A percentile compares a stretch with the other conserved stretches of the same genome.
phyloP scores from a whole-genome alignment of 37 sponge, comb jelly and placozoan species.

The Beroe ovata region DNA sequence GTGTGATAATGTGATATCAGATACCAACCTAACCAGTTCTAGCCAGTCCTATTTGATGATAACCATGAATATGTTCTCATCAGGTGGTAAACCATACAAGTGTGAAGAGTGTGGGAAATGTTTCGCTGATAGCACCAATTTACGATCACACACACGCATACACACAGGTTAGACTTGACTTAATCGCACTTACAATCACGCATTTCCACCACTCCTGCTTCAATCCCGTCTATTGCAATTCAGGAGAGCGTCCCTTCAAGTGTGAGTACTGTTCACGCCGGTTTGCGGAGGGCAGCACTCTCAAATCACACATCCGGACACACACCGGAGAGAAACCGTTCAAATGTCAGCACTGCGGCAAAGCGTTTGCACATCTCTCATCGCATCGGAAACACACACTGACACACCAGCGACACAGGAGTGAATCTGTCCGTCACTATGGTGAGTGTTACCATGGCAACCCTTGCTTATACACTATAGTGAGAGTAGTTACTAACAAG shows the following conservation, averaged over 20 bases:
- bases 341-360: conserved; percentile 67
- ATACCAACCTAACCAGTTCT: too few species aligned
- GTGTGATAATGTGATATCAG: too few species aligned
- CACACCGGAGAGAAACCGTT: conserved; percentile 64
- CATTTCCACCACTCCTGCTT: too few species aligned
- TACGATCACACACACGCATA: conserved; percentile 45
- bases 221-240: too few species aligned
- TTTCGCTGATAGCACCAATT: conserved; percentile 60
- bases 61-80: too few species aligned
- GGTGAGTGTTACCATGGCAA: conserved; percentile 64
- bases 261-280: conserved; percentile 26
- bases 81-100: conserved; percentile 60
- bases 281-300: conserved; percentile 65
- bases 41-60: too few species aligned
- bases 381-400: conserved; percentile 65
- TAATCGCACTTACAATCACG: too few species aligned
- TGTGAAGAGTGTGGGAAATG: conserved; percentile 55
- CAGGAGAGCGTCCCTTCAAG: conserved; percentile 64
- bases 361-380: conserved; percentile 60
- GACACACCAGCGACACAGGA: conserved; percentile 31
- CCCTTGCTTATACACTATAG: too few species aligned
- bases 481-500: too few species aligned
- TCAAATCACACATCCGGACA: conserved; percentile 62
- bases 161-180: too few species aligned
- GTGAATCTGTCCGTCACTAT: too few species aligned